Conservation (phyloP, 2,797 vertebrate genomes). For the Pantherophis alleghaniensis region DNA sequence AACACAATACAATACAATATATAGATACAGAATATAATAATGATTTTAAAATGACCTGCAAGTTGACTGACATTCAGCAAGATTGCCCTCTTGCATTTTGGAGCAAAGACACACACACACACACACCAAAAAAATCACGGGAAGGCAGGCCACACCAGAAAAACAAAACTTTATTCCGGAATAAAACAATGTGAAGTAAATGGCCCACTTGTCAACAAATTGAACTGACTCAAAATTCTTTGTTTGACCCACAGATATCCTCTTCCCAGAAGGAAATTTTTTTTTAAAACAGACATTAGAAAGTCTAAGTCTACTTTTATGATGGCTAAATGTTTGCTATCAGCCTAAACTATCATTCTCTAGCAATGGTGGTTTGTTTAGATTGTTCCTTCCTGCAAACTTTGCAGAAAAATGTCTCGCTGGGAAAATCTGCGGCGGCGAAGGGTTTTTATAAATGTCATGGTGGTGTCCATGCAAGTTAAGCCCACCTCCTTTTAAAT, state of each 20-base stretch:
- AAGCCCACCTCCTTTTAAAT: neutral
- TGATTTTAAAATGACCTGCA: neutral
- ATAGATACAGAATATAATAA: neutral
- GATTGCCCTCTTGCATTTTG: neutral
- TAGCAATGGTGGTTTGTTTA: neutral
- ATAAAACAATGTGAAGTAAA: neutral
- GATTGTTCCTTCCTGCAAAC: neutral
- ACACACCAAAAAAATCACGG: neutral
- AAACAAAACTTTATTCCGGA: neutral
- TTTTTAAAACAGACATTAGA: neutral
- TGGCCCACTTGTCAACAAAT: neutral
- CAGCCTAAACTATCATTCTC: neutral
- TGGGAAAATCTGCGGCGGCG: fast-evolving
- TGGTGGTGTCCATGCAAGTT: neutral
- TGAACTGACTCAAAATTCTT: neutral
- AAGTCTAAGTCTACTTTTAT: neutral
- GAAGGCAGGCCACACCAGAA: neutral
- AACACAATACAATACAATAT: too few species aligned
- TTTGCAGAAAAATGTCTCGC: neutral
- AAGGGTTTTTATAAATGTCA: neutral
- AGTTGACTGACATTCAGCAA: neutral
- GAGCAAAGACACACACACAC: neutral
- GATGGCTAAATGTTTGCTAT: neutral
- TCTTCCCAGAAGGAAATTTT: too few species aligned
- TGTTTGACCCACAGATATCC: neutral